Conservation (phyloP, 1,140 invertebrate genomes). For the Nasonia vitripennis region DNA sequence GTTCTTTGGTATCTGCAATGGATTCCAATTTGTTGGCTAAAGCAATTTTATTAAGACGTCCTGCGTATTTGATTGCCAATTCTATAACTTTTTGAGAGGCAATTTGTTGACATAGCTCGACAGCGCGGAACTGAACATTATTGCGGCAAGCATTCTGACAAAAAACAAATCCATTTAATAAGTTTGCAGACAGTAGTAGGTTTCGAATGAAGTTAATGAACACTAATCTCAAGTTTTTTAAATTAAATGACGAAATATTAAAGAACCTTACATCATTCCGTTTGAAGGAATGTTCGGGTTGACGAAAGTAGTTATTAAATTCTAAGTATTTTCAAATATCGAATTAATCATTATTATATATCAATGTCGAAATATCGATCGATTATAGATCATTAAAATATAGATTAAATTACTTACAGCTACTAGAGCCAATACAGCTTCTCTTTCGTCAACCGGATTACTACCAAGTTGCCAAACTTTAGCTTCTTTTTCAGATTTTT, state of each 20-base stretch:
- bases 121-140: constrained; percentile 89
- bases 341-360: too few species aligned
- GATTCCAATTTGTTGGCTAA: constrained; percentile 84
- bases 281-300: too few species aligned
- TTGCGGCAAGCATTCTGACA: constrained; percentile 86
- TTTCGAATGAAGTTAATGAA: too few species aligned
- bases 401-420: constrained; percentile 78
- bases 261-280: too few species aligned
- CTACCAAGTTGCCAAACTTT: constrained; percentile 80
- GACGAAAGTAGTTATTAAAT: too few species aligned
- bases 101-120: constrained; percentile 91
- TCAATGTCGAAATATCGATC: too few species aligned
- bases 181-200: background rate
- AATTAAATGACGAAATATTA: background rate
- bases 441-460: constrained; percentile 79
- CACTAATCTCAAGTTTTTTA: background rate
- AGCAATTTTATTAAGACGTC: constrained; percentile 82
- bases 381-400: too few species aligned
- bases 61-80: constrained; percentile 91
- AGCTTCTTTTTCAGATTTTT: constrained; percentile 90
- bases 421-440: constrained; percentile 92
- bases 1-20: constrained; percentile 65
- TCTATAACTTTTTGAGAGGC: constrained; percentile 85
- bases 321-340: too few species aligned
- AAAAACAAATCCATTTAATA: constrained; percentile 48